Evolutionary conservation across 2,888 invertebrate genomes (phyloP), one percentile per base, ranked within the genome.

Genomic region (Hipparchia sbordonii): DNA sequence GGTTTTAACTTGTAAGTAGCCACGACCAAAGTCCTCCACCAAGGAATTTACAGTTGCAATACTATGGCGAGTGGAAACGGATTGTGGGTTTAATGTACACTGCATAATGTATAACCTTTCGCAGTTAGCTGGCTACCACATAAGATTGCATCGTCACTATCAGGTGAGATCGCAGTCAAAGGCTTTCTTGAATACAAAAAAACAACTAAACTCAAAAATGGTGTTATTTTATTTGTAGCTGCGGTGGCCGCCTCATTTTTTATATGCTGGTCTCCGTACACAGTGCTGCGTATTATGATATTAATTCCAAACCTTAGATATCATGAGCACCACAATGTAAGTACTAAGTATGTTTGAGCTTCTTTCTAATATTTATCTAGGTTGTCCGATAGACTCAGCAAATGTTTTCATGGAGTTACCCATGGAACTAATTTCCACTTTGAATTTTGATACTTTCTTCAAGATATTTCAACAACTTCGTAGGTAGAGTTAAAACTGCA

Each of bases 191-290:
- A 23, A 23, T 23, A 0, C 23, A 23, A 33, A 23, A n/a, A 71
- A 62, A 12, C 39, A 39, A 2, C 23, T 13, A 8, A 59, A 59
- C 12, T 12, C 10, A 12, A 39, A 7, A 12, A 12, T 61, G 10
- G 39, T 63, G 6, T 13, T 59, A 5, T 62, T 67, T 39, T 8
- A 70, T 23, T 65, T 67, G 6, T 86, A 93, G 93, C 89, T 77
- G 91, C 89, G 0, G 89, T 93, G 1, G 89, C 92, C 6, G 88
- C 86, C 0, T 89, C 89, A 0, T 92, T 91, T 82, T 96, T 96
- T 83, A 94, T 96, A 72, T 97, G 96, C 83, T 96, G 96, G 96
- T 95, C 96, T 0, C 97, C 97, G 2, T 97, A 97, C 86, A 96
- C 97, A 84, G 95, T 96, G 1, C 96, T 97, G 81, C 93, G 97